Evolutionary conservation across 2,888 invertebrate species (phyloP), one percentile per base, ranked within the genome.

Genomic region (Synergus umbraculus): DNA sequence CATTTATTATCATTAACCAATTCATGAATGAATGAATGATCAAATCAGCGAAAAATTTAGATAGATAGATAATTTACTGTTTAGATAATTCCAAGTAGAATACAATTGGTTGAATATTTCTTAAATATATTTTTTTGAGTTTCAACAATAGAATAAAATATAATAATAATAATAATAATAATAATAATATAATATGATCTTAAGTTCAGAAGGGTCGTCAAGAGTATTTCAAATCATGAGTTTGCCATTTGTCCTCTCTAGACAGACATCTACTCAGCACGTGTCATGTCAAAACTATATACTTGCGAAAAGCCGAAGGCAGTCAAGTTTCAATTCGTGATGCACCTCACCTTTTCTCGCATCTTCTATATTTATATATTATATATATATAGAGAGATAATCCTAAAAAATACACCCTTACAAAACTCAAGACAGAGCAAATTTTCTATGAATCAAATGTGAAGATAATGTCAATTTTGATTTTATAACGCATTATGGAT

Each of bases 191-290:
- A 9, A 0, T 18, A 18, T 58, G 58, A 9, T 3, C 58, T 10
- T 18, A 18, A 18, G 58, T 58, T 58, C 58, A 58, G 18, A 15
- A 58, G 58, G 18, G 18, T 58, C 58, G 58, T 58, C 15, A 18
- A 58, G 58, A 58, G 18, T 58, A 58, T 58, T 58, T 58, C 7
- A 58, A 18, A 58, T 18, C 81, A 81, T 78, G 78, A 81, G 78
- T 76, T 78, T 76, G 76, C 78, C 78, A 81, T 81, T 81, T 81
- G 81, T 81, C 81, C 76, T 78, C 44, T 76, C 76, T 58, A 67
- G 81, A 78, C 76, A 69, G 78, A 81, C 66, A 78, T 81, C 78
- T 81, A 78, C 78, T 81, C 78, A 78, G 76, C 76, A 76, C 76
- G 78, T 76, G 78, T 76, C 80, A 78, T 66, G 78, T 78, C 78